Evolutionary conservation across 2,797 vertebrate species (phyloP).

Genomic region (Agapornis canus): DNA sequence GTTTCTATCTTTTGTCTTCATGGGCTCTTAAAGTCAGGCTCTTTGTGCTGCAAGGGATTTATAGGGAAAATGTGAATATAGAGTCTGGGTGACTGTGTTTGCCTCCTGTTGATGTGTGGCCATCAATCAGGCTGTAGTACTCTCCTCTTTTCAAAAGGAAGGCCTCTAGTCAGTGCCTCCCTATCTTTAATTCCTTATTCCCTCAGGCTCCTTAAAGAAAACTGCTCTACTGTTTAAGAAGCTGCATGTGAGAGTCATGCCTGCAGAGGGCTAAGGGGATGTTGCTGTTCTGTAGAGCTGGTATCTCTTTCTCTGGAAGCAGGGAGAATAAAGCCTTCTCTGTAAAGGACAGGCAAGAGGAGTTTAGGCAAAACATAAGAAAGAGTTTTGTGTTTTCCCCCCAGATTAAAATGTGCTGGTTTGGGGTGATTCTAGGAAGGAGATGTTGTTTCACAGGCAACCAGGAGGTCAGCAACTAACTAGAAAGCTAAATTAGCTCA

Average conservation of each 20-base stretch:
- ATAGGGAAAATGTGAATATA: background rate
- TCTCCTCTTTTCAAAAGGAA: background rate
- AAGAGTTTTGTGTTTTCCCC: background rate
- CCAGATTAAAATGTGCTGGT: background rate
- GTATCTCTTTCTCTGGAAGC: background rate
- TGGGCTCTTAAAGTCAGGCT: background rate
- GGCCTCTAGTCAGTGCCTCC: no score
- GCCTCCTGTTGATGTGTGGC: background rate
- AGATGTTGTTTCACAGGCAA: background rate
- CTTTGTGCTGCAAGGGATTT: background rate
- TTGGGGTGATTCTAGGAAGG: background rate
- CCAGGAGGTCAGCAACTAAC: background rate
- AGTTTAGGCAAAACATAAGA: fast-evolving
- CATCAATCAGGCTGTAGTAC: background rate
- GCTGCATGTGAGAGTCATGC: conserved; percentile 17
- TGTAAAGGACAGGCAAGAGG: background rate
- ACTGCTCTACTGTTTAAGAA: background rate
- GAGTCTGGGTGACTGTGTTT: background rate
- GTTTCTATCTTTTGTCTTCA: background rate
- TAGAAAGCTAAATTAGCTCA: background rate
- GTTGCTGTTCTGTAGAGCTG: background rate
- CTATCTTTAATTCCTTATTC: background rate
- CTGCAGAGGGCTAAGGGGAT: background rate
- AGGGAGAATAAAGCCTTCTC: background rate
- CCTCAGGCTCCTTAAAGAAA: conserved; percentile 35